A percentile compares a stretch with the other conserved stretches of the same genome.
phyloP scores from a whole-genome alignment of 2,888 invertebrate genomes.

The Drosophila buzzatii region DNA sequence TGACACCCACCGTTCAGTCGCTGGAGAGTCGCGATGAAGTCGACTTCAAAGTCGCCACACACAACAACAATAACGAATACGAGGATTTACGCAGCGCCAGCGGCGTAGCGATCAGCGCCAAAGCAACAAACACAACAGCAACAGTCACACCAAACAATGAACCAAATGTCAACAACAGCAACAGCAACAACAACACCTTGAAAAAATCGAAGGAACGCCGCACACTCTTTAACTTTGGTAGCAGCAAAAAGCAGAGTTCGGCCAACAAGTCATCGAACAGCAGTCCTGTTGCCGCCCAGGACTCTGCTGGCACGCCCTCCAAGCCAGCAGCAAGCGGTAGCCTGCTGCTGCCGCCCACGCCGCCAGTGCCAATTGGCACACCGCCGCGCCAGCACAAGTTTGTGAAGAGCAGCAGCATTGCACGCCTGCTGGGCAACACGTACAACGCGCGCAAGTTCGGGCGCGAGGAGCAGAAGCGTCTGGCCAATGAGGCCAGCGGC shows the following conservation, averaged over 20 bases:
- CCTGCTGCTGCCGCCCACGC: conserved; percentile 44
- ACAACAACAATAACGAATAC: conserved; percentile 65
- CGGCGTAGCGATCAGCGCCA: conserved; percentile 56
- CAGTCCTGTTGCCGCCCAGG: background rate
- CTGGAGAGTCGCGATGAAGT: conserved; percentile 80
- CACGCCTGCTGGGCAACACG: conserved; percentile 84
- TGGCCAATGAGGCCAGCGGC: conserved; percentile 62
- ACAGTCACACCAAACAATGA: conserved; percentile 61
- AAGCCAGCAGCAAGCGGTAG: conserved; percentile 10
- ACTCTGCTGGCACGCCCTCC: background rate
- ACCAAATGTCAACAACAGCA: conserved; percentile 58
- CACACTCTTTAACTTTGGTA: conserved; percentile 63
- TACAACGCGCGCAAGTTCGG: conserved; percentile 85
- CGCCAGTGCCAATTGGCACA: conserved; percentile 71
- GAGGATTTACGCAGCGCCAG: conserved; percentile 65
- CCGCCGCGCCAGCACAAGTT: conserved; percentile 82
- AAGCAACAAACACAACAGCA: conserved; percentile 59
- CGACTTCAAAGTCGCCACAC: conserved; percentile 75
- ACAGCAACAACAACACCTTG: conserved; percentile 50
- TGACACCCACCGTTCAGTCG: conserved; percentile 20
- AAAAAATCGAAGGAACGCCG: conserved; percentile 69
- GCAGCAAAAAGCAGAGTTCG: conserved; percentile 55
- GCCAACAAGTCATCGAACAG: conserved; percentile 38
- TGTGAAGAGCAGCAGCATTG: conserved; percentile 84
- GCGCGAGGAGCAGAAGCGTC: conserved; percentile 78